phyloP scores from a whole-genome alignment of 2,113 vertebrate genomes.

The Ictalurus punctatus region DNA sequence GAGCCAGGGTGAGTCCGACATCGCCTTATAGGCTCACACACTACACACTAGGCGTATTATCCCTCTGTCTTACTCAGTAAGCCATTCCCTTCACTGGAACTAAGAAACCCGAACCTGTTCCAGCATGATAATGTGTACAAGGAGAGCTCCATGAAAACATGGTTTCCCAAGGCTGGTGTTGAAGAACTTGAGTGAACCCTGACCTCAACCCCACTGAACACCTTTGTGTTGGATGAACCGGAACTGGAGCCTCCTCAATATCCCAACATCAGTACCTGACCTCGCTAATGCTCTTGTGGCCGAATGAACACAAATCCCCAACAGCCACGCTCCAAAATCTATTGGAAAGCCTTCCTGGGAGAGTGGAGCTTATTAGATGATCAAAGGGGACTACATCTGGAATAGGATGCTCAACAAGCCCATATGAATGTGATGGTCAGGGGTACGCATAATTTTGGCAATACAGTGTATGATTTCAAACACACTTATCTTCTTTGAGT shows the following conservation, averaged over 20 bases:
- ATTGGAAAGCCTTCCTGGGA: not conserved
- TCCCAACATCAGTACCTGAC: not conserved
- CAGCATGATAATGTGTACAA: no score
- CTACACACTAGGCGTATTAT: not conserved
- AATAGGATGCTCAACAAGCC: not conserved
- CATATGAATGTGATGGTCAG: not conserved
- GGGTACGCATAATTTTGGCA: no score
- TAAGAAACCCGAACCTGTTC: no score
- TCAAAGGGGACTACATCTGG: not conserved
- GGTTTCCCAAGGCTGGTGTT: no score
- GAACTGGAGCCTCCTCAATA: not conserved
- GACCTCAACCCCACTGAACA: not conserved
- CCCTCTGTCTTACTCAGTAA: not conserved
- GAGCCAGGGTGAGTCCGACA: not conserved
- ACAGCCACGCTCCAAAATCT: not conserved
- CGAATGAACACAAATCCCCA: not conserved
- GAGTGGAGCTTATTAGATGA: not conserved
- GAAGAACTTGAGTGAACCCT: no score
- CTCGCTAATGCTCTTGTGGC: not conserved
- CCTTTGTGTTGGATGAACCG: not conserved
- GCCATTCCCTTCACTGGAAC: not conserved
- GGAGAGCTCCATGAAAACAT: no score
- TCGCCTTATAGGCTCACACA: not conserved
- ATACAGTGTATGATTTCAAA: no score
- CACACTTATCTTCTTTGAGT: no score